phyloP scores from a whole-genome alignment of 1,140 invertebrate genomes.

The Nautilus pompilius region DNA sequence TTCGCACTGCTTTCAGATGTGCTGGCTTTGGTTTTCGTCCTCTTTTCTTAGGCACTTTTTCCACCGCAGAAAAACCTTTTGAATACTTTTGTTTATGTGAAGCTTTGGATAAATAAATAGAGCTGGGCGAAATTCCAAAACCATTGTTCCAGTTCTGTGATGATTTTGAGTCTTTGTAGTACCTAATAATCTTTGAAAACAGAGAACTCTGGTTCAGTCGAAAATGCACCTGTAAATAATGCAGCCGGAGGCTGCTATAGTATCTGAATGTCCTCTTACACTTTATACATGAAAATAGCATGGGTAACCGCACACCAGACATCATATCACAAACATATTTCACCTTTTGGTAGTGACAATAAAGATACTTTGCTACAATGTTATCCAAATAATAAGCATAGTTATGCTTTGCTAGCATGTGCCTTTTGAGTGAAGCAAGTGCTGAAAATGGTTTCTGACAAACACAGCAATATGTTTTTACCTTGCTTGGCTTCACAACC shows the following conservation, averaged over 20 bases:
- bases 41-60: background rate
- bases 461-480: background rate
- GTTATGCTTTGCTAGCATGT: background rate
- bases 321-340: background rate
- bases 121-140: too few species aligned
- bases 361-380: background rate
- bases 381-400: background rate
- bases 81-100: too few species aligned
- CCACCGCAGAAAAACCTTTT: too few species aligned
- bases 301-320: background rate
- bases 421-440: background rate
- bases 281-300: background rate
- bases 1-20: background rate
- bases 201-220: too few species aligned
- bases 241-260: slow-evolving; percentile 1
- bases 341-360: background rate
- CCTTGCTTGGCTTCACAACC: background rate
- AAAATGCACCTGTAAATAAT: too few species aligned
- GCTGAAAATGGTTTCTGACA: background rate
- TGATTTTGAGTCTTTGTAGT: too few species aligned
- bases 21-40: background rate
- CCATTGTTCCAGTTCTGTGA: too few species aligned
- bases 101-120: too few species aligned
- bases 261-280: background rate
- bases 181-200: too few species aligned